Evolutionary conservation across 2,888 invertebrate genomes (phyloP), one percentile per base, ranked within the genome.

Genomic region (Rhyacophila evoluta): DNA sequence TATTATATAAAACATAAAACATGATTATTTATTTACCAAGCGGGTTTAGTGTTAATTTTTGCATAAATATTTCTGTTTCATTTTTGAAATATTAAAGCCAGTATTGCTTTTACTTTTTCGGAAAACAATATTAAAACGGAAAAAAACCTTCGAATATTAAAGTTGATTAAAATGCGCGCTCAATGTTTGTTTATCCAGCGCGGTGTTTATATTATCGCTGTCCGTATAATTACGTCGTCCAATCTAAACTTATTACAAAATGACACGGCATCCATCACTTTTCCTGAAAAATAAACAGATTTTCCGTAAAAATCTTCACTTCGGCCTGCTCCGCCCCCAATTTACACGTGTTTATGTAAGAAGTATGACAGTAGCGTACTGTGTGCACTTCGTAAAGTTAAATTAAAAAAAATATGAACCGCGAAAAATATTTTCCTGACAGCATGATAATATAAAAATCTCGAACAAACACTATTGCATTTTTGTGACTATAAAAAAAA

Each of bases 251-350:
- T 68, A 79, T 78, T 76, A 81, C 74, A 33, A 39, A 33, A 55
- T 72, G 81, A 79, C 76, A 77, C 55, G 77, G 75, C 79, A 79
- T 81, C 81, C 77, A 81, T 81, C 81, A 81, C 69, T 78, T 75
- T 39, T 36, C 37, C 25, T 37, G 55, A 39, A 81, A 81, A 81
- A 81, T 81, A 81, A 81, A 81, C 79, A 81, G 77, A 77, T 79
- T 77, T 74, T 78, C 29, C 12, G n/a, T 28, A 71, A 36, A 72
- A 76, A 55, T 41, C 71, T 76, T 41, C 69, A 70, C 67, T 70
- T 71, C 33, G 28, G 28, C 25, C 71, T 19, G 10, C 37, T 11
- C 33, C 74, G 41, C 71, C 71, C 67, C 68, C 71, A 72, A 77
- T 77, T 55, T 72, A 77, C 77, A 77, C 72, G 77, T 74, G 74